Evolutionary conservation across 2,113 vertebrate genomes (phyloP).

Genomic region (Bubo scandiacus): DNA sequence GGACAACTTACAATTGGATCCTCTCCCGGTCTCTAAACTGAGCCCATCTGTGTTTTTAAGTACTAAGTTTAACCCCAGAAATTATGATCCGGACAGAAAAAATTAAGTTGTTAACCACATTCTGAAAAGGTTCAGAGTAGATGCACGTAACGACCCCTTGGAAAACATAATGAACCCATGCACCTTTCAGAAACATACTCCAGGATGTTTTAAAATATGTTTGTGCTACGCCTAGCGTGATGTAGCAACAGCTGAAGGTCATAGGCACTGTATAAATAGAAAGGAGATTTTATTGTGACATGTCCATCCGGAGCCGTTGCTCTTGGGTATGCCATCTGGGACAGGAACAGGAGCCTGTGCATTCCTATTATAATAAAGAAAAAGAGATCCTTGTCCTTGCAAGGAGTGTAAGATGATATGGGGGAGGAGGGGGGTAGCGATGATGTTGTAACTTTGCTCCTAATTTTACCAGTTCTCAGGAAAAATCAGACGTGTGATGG

Average conservation of each 20-base stretch:
- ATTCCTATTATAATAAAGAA: not conserved
- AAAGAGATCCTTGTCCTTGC: not conserved
- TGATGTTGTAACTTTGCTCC: not conserved
- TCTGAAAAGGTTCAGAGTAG: not conserved
- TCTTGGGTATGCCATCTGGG: slow-evolving; percentile 49
- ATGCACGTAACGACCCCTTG: not conserved
- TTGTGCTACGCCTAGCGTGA: not conserved
- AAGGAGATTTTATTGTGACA: slow-evolving; percentile 30
- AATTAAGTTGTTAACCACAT: not conserved
- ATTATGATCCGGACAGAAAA: not conserved
- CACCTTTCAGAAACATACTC: not conserved
- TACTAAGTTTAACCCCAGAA: slow-evolving; percentile 43
- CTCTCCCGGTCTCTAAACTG: slow-evolving; percentile 56
- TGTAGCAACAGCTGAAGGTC: slow-evolving; percentile 48
- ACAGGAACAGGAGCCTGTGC: not conserved
- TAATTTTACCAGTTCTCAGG: not conserved
- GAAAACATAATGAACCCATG: not conserved
- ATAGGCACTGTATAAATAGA: slow-evolving; percentile 23
- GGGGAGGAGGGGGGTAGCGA: rapidly evolving
- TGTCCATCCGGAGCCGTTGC: slow-evolving; percentile 33
- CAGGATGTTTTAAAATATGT: not conserved
- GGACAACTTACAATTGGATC: slow-evolving; percentile 55
- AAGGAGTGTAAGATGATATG: not conserved
- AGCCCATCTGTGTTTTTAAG: slow-evolving; percentile 63
- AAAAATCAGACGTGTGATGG: not conserved